These are phyloP conservation scores for Semotilus atromaculatus DNA, from an alignment of 2,797 vertebrate genomes.

Conservation along the genomic window DNA sequence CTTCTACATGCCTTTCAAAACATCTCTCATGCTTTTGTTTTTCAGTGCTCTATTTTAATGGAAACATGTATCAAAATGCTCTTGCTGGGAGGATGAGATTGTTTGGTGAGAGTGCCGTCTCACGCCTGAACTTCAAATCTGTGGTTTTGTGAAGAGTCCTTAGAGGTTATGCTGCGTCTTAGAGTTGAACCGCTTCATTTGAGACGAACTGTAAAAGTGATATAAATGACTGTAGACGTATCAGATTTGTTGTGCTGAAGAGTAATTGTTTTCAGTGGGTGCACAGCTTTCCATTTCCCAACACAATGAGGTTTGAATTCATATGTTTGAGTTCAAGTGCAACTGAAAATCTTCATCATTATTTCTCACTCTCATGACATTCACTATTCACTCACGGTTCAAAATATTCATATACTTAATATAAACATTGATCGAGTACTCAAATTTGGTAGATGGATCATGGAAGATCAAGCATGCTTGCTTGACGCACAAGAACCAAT, in stretches of 20 bases:
- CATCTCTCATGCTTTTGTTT: not conserved
- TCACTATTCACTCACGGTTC: not conserved
- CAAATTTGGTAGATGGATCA: not conserved
- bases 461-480: not conserved
- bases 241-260: not conserved
- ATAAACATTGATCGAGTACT: not conserved
- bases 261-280: not conserved
- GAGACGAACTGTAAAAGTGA: not conserved
- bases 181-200: conserved; percentile 7
- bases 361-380: not conserved
- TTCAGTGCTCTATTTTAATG: conserved; percentile 30
- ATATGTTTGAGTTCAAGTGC: not conserved
- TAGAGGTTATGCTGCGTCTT: conserved; percentile 11
- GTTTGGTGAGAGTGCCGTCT: not conserved
- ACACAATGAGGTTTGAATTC: not conserved
- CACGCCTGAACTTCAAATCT: conserved; percentile 17
- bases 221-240: not conserved
- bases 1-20: conserved; percentile 13
- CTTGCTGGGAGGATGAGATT: conserved; percentile 22
- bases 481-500: not conserved
- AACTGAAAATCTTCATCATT: not conserved
- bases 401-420: not conserved
- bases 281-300: conserved; percentile 2
- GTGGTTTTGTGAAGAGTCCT: conserved; percentile 17
- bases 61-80: conserved; percentile 30